Percentiles rank a stretch among this genome's conserved stretches.
These are phyloP conservation scores for Pterocles orientalis DNA, from an alignment of 2,113 vertebrate species.

Conservation along the genomic window DNA sequence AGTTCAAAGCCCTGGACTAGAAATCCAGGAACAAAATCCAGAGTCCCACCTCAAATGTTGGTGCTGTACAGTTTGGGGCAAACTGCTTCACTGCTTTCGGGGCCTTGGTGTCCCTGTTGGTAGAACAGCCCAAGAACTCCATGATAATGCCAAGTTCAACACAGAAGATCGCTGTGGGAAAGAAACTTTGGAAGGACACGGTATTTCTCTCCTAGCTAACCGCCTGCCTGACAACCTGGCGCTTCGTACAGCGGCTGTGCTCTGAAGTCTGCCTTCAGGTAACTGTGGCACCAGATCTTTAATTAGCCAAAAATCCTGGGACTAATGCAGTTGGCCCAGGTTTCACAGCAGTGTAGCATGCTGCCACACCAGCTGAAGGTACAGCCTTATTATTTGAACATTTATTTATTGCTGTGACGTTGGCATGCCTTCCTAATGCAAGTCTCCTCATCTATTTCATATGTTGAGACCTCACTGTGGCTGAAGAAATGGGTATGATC, in stretches of 20 bases:
- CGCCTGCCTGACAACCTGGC: not conserved
- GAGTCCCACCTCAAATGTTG: not conserved
- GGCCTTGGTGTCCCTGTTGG: not conserved
- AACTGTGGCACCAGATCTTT: not conserved
- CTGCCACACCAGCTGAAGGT: slow-evolving; percentile 26
- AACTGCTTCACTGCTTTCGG: not conserved
- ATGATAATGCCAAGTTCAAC: slow-evolving; percentile 19
- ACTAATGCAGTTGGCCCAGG: not conserved
- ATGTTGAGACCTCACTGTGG: not conserved
- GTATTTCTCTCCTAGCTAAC: not conserved
- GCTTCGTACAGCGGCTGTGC: not conserved
- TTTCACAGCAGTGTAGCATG: not conserved
- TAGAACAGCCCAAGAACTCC: not conserved
- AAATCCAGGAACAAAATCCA: not conserved
- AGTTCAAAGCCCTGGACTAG: not conserved
- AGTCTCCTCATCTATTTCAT: slow-evolving; percentile 18
- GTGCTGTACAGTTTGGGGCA: not conserved
- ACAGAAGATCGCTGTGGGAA: not conserved
- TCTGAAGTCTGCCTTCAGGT: not conserved
- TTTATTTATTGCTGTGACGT: slow-evolving; percentile 19
- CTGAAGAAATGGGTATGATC: slow-evolving; percentile 55
- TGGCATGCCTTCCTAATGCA: not conserved
- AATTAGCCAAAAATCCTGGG: not conserved
- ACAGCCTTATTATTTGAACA: not conserved
- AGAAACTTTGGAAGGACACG: not conserved